Evolutionary conservation across 2,888 invertebrate species (phyloP).

Genomic region (Panopea generosa): DNA sequence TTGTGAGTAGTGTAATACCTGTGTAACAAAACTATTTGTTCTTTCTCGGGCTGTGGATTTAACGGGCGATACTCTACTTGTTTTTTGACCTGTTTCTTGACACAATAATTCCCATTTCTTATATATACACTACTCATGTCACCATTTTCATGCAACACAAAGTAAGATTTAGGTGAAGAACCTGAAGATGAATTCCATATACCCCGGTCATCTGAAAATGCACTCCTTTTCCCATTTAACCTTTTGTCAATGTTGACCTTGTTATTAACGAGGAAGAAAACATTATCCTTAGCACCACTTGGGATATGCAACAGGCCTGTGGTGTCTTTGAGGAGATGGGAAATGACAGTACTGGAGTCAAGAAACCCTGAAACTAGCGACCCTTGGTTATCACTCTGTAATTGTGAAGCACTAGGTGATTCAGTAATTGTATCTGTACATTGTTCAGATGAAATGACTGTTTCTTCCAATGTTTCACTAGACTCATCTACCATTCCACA

Average conservation of each 20-base stretch:
- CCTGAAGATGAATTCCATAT: slow-evolving; percentile 14
- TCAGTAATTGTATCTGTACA: no score
- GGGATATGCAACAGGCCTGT: slow-evolving; percentile 15
- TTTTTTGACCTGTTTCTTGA: slow-evolving; percentile 8
- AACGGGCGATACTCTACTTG: slow-evolving; percentile 13
- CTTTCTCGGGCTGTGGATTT: slow-evolving; percentile 30
- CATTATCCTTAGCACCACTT: slow-evolving; percentile 36
- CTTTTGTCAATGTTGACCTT: slow-evolving; percentile 19
- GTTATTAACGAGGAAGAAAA: slow-evolving; percentile 42
- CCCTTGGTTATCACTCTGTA: no score
- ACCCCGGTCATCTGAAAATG: slow-evolving; percentile 39
- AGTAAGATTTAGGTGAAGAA: slow-evolving; percentile 19
- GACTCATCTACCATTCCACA: no score
- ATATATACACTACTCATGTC: slow-evolving; percentile 12
- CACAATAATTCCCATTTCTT: slow-evolving; percentile 14
- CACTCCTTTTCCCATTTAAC: not conserved
- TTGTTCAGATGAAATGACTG: no score
- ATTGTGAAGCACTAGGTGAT: no score
- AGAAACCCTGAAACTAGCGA: no score
- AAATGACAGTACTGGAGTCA: no score
- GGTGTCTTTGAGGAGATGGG: not conserved
- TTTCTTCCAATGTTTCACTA: no score
- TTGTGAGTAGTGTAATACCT: slow-evolving; percentile 32
- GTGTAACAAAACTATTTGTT: slow-evolving; percentile 8
- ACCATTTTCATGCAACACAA: slow-evolving; percentile 7